Evolutionary conservation across 1,140 invertebrate species (phyloP), one percentile per base, ranked within the genome.

Genomic region (Vanessa tameamea): DNA sequence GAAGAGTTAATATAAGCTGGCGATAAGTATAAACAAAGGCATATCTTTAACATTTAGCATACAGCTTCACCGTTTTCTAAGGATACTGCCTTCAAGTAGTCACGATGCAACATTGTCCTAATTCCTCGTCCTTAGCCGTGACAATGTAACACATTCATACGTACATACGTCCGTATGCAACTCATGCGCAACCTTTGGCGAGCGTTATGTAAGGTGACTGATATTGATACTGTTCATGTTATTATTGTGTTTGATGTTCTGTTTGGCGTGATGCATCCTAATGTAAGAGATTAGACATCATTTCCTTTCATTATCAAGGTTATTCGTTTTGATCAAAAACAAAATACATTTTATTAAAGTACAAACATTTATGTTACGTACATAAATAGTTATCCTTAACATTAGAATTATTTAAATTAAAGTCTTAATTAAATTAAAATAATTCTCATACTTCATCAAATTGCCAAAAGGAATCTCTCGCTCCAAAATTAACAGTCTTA

Each of bases 91-190:
- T 71, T 71, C 69, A 51, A 53, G 13, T 31, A 47, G 75, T 80
- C 78, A 77, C 77, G 80, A 80, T 76, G 79, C 80, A 85, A 75
- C 87, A 87, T 87, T 87, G 87, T 87, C 85, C 86, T 71, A 87
- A 83, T 82, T 86, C 37, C 26, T 23, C 67, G 79, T 67, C 83
- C 85, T 88, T 83, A 82, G 77, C 87, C 83, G 61, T 87, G 87
- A 83, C 87, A 88, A 76, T 87, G 87, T 88, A 88, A 83, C 83
- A 82, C 67, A 82, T 86, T 75, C 15, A 63, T 31, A 43, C 57
- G 81, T 86, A 76, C 14, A 63, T 31, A 43, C 57, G 61, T 84
- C 81, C 67, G 75, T 75, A 87, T 83, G 68, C 84, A 55, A 13
- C 69, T 51, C 75, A 72, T 73, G 79, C 51, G 23, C 57, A 75